Base-by-base conservation (phyloP, 2,797 vertebrate genomes). In the Chelidonichthys spinosus region DNA sequence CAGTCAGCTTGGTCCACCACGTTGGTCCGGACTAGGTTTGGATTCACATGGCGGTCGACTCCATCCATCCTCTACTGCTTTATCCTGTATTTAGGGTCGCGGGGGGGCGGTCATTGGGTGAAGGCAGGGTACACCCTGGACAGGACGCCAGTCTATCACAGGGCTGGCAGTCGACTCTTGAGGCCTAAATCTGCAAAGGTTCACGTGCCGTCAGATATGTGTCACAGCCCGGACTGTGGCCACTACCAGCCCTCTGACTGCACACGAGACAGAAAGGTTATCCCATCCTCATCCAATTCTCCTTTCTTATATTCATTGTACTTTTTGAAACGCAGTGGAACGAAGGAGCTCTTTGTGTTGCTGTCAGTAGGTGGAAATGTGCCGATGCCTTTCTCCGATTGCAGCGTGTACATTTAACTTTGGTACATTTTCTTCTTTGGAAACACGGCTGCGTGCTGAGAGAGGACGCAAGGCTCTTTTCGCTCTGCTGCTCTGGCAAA, bases 361-460 rank as follows among this genome's bases (percentile, higher is more conserved):
- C 63, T 32, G 13, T 42, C 47, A 42, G 13, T 11, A 42, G 14
- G 18, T n/a, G 13, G 43, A 47, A 62, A 49, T 18, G 33, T n/a
- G 42, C 42, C 44, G 15, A 15, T 64, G n/a, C 13, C 6, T 33
- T 32, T 61, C 13, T 18, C 25, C 40, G 14, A 15, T 17, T 33
- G 25, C 15, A 32, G 13, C 32, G 14, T 14, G 39, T 32, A 60
- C 5, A 32, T 61, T 10, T 33, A 25, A 44, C 44, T 50, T 58
- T 11, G 44, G 60, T 11, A 71, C 5, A 39, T 42, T 7, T 25
- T n/a, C 40, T 37, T 81, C 49, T 73, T 59, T 84, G 53, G 72
- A 83, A 85, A 61, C 60, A 71, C 69, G 25, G 11, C 39, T 43
- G 44, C 65, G 46, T 13, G 32, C 62, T 40, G 43, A 42, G 60